Evolutionary conservation across 2,113 vertebrate genomes (phyloP).

Genomic region (Serinus canaria): DNA sequence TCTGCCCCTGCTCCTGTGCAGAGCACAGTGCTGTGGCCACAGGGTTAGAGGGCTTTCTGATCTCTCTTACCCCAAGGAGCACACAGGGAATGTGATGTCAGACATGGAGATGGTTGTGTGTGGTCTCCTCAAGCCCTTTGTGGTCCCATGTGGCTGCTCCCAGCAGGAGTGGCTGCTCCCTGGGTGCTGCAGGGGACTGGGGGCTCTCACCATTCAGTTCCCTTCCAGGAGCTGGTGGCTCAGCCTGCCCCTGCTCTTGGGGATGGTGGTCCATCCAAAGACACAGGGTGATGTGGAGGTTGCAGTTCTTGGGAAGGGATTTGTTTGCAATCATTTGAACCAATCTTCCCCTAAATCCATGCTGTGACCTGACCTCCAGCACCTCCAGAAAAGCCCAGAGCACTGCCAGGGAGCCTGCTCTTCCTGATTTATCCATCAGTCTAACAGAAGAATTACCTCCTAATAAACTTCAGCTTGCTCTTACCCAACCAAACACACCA

Average conservation of each 20-base stretch:
- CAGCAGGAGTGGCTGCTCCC: background rate
- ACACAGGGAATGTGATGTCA: fast-evolving
- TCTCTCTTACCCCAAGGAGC: background rate
- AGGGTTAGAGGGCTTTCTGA: background rate
- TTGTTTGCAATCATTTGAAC: background rate
- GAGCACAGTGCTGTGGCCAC: background rate
- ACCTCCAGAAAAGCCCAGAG: background rate
- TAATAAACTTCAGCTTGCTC: background rate
- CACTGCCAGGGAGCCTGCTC: background rate
- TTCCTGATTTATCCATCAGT: background rate
- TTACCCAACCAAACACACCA: background rate
- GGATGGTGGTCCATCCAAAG: background rate
- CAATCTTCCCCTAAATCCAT: background rate
- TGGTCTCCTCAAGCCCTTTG: background rate
- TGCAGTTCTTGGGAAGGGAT: background rate
- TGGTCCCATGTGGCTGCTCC: background rate
- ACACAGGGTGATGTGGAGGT: background rate
- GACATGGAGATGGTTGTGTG: background rate
- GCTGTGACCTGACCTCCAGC: background rate
- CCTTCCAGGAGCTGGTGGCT: fast-evolving
- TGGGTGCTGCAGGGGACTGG: background rate
- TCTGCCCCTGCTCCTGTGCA: background rate
- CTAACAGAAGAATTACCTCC: background rate
- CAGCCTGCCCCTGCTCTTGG: background rate
- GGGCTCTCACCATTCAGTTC: background rate